These are phyloP conservation scores for Hippocampus kuda DNA, from an alignment of 2,797 vertebrate species.

Conservation along the genomic window DNA sequence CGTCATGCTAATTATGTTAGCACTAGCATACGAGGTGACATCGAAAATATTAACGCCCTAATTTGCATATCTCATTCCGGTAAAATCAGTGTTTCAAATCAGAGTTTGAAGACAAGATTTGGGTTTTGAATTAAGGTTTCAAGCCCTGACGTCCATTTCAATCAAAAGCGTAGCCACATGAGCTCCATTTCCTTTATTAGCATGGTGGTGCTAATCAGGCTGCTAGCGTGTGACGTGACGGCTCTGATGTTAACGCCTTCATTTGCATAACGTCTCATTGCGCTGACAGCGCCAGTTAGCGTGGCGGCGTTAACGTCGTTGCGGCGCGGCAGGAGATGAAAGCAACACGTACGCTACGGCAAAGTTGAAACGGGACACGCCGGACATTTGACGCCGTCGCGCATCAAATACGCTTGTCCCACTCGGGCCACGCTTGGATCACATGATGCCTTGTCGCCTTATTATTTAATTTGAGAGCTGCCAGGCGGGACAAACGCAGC, in stretches of 20 bases:
- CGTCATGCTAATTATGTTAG: no score
- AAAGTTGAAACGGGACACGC: slow-evolving; percentile 7
- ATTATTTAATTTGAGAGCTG: slow-evolving; percentile 5
- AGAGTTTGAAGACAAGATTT: not conserved
- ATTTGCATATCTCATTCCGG: not conserved
- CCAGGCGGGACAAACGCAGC: slow-evolving; percentile 2
- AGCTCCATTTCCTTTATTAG: not conserved
- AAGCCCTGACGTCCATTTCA: not conserved
- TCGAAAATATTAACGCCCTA: not conserved
- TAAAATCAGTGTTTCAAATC: no score
- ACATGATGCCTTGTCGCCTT: not conserved
- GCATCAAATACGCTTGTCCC: slow-evolving; percentile 24
- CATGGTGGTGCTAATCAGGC: not conserved
- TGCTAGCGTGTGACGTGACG: not conserved
- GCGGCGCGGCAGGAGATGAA: slow-evolving; percentile 22
- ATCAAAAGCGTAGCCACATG: not conserved
- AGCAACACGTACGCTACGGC: slow-evolving; percentile 17
- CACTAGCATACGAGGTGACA: no score
- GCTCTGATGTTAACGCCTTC: not conserved
- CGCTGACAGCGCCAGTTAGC: not conserved
- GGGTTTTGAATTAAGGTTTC: not conserved
- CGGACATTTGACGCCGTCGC: slow-evolving; percentile 21
- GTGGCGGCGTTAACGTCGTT: not conserved
- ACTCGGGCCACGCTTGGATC: slow-evolving; percentile 2
- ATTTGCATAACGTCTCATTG: slow-evolving; percentile 15